Base-by-base conservation (phyloP, 1,140 invertebrate genomes). In the Drosophila busckii region DNA sequence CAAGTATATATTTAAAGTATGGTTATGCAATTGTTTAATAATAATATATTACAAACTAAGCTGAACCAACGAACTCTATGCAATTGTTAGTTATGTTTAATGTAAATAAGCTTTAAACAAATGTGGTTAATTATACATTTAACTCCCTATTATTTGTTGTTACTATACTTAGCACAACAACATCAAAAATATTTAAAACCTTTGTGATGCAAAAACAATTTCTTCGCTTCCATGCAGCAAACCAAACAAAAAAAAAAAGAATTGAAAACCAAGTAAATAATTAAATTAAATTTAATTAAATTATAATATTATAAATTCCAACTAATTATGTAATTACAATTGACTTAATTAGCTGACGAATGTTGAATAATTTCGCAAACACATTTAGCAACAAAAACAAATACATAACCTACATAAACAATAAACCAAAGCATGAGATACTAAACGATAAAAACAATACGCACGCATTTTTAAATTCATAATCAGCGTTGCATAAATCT, bases 221-320 rank as follows among this genome's bases (percentile, higher is more conserved):
- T 83, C 65, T 85, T 85, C 83, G 80, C 83, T 85, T 85, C 83
- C 83, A 85, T 71, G 76, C 80, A 85, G 73, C 63, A 61, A 71
- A 65, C 46, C 23, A 41, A 40, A 40, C 37, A 53, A 32, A 52
- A n/a, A 10, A 49, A 29, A 65, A 29, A 34, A 29, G 19, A 52
- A 59, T 28, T 50, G 46, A 48, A 32, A 71, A 70, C 23, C 9
- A 54, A 52, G 26, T 38, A 37, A 35, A 25, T 7, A 20, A 34
- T 29, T 16, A 10, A 41, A 12, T 20, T 19, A 37, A 46, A 45
- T 19, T 45, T 40, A 26, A 22, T 15, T 35, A n/a, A 63, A 50
- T 56, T 66, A 48, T 73, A 82, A 68, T 73, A 48, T 55, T 63
- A 68, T 68, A 56, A 59, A 80, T 68, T 78, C 52, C 46, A 71